Conservation (phyloP, 2,888 invertebrate genomes). For the Tiphia femorata region DNA sequence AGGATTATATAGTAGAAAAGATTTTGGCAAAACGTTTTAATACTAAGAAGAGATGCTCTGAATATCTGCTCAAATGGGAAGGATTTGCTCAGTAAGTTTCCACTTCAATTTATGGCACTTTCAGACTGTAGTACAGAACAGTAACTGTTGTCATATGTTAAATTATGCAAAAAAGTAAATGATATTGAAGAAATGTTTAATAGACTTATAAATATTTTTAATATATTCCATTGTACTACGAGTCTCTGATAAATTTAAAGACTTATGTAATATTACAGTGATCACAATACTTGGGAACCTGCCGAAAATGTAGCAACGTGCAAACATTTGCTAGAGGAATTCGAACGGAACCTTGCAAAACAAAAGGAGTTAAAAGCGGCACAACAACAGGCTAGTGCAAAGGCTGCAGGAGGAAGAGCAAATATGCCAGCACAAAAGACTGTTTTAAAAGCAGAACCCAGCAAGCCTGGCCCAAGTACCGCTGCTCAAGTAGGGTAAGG, state of each 20-base stretch:
- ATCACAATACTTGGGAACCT: slow-evolving; percentile 89
- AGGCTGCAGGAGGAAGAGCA: slow-evolving; percentile 31
- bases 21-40: slow-evolving; percentile 88
- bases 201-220: background rate
- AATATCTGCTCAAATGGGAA: slow-evolving; percentile 90
- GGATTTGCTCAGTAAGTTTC: slow-evolving; percentile 78
- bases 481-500: slow-evolving; percentile 59
- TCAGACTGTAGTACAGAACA: too few relatives aligned
- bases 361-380: slow-evolving; percentile 80
- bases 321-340: slow-evolving; percentile 82
- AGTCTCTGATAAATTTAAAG: slow-evolving; percentile 1
- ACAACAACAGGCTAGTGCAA: slow-evolving; percentile 54
- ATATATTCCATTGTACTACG: background rate
- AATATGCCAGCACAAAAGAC: slow-evolving; percentile 48
- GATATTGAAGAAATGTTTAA: background rate
- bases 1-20: slow-evolving; percentile 84
- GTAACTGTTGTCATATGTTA: too few relatives aligned
- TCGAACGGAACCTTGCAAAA: slow-evolving; percentile 82
- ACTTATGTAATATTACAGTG: slow-evolving; percentile 67
- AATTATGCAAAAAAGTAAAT: background rate
- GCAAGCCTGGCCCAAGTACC: slow-evolving; percentile 63
- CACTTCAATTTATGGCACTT: slow-evolving; percentile 1
- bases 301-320: slow-evolving; percentile 82
- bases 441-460: slow-evolving; percentile 54
- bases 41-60: slow-evolving; percentile 80